These are phyloP conservation scores for Oxyruncus cristatus DNA, from an alignment of 2,113 vertebrate genomes.

Conservation along the genomic window DNA sequence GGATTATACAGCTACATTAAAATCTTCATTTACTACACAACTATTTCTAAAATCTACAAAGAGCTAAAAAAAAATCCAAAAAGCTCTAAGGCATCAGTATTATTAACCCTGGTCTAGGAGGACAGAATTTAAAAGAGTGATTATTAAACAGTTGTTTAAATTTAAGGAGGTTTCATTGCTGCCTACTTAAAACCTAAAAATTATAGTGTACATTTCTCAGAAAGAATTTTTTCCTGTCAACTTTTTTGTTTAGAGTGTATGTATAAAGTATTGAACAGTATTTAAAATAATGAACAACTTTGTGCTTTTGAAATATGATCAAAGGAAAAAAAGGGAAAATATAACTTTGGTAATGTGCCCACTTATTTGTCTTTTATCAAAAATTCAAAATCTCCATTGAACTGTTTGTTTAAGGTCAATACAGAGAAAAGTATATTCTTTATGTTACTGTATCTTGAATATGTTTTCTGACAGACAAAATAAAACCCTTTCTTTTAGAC, in stretches of 20 bases:
- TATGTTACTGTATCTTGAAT: not conserved
- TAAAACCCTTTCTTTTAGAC: not conserved
- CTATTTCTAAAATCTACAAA: too few species aligned
- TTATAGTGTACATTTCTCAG: not conserved
- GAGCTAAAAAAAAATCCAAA: too few species aligned
- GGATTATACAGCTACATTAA: too few species aligned
- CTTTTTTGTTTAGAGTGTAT: not conserved
- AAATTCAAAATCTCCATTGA: not conserved
- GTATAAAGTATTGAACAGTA: not conserved
- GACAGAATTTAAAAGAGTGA: not conserved
- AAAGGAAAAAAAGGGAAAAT: not conserved
- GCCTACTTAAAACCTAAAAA: not conserved
- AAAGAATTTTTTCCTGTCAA: not conserved
- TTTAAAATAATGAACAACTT: not conserved
- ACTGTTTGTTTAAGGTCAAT: not conserved
- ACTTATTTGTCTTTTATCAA: not conserved
- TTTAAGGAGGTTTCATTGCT: not conserved
- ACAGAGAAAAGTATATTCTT: not conserved
- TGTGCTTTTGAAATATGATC: not conserved
- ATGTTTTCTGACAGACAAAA: not conserved
- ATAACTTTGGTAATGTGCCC: not conserved
- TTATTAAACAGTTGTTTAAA: not conserved
- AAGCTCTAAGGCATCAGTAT: not conserved
- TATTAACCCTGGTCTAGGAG: not conserved
- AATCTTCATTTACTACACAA: too few species aligned